A percentile compares a stretch with the other conserved stretches of the same genome.
Evolutionary conservation across 2,797 vertebrate species (phyloP).

Genomic region (Nannoperca obscura): DNA sequence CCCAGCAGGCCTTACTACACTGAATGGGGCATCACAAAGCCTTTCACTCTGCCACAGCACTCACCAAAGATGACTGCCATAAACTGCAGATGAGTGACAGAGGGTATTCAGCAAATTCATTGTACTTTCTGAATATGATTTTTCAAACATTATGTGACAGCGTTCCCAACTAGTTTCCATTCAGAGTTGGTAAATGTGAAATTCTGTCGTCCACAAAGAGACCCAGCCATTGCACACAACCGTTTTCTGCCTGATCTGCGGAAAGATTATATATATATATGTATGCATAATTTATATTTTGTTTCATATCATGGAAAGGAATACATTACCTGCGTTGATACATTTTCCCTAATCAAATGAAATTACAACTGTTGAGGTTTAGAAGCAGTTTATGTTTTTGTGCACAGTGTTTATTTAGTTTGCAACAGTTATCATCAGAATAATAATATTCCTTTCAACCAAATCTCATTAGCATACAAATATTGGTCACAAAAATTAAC

Average conservation of each 20-base stretch:
- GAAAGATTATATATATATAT: background rate
- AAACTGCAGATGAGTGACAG: slow-evolving; percentile 33
- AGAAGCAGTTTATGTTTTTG: background rate
- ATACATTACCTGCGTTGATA: background rate
- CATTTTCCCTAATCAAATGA: background rate
- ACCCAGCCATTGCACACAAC: background rate
- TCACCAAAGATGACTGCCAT: slow-evolving; percentile 33
- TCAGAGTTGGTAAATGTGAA: slow-evolving; percentile 27
- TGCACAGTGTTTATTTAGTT: slow-evolving; percentile 31
- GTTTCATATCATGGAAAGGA: background rate
- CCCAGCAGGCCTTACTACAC: slow-evolving; percentile 48
- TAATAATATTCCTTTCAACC: slow-evolving; percentile 1
- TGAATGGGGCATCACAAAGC: slow-evolving; percentile 55
- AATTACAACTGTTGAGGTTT: background rate
- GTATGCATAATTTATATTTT: background rate
- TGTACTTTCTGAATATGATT: slow-evolving; percentile 39
- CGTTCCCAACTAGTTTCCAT: slow-evolving; percentile 28
- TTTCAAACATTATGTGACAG: slow-evolving; percentile 31
- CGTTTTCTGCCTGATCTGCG: background rate
- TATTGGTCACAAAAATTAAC: slow-evolving; percentile 7
- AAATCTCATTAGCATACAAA: slow-evolving; percentile 8
- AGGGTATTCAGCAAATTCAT: slow-evolving; percentile 23
- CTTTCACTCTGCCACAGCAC: slow-evolving; percentile 37
- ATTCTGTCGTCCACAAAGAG: slow-evolving; percentile 31
- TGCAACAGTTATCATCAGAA: slow-evolving; percentile 3